These are phyloP conservation scores for Formicarius rufipectus DNA, from an alignment of 2,113 vertebrate genomes.

Conservation along the genomic window DNA sequence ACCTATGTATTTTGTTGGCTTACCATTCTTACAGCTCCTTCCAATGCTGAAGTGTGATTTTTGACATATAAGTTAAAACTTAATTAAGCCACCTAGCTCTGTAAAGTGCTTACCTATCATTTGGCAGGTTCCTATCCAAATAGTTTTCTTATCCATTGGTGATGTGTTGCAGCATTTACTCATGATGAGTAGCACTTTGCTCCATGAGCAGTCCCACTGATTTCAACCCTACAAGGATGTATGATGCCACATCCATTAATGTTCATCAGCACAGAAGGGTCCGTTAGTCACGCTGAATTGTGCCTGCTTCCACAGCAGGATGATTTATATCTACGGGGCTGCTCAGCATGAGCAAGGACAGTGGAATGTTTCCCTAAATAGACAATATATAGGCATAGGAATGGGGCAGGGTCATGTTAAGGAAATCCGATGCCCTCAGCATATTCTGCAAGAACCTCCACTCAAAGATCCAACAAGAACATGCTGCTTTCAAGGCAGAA, in stretches of 20 bases:
- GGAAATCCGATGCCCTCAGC: slow-evolving; percentile 32
- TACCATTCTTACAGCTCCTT: neutral
- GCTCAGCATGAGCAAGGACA: slow-evolving; percentile 60
- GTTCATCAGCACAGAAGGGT: slow-evolving; percentile 51
- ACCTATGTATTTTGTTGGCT: neutral
- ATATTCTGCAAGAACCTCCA: neutral
- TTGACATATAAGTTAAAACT: neutral
- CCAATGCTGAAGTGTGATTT: neutral
- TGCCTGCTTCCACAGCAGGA: slow-evolving; percentile 33
- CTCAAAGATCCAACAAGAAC: neutral
- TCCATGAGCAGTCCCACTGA: neutral
- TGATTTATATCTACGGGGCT: slow-evolving; percentile 52
- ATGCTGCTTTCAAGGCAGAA: neutral
- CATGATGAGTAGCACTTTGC: neutral
- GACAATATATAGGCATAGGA: slow-evolving; percentile 54
- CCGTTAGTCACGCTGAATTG: slow-evolving; percentile 43
- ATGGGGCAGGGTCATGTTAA: slow-evolving; percentile 33
- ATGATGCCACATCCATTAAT: slow-evolving; percentile 38
- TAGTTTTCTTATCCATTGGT: neutral
- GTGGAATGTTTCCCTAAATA: slow-evolving; percentile 68
- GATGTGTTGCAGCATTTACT: neutral
- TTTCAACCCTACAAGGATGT: neutral
- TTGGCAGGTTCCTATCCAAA: neutral
- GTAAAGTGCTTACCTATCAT: neutral
- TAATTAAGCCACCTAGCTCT: neutral